Percentiles rank a stretch among this genome's conserved stretches.
Conservation (phyloP, 2,888 invertebrate species). For the Megamerina dolium region DNA sequence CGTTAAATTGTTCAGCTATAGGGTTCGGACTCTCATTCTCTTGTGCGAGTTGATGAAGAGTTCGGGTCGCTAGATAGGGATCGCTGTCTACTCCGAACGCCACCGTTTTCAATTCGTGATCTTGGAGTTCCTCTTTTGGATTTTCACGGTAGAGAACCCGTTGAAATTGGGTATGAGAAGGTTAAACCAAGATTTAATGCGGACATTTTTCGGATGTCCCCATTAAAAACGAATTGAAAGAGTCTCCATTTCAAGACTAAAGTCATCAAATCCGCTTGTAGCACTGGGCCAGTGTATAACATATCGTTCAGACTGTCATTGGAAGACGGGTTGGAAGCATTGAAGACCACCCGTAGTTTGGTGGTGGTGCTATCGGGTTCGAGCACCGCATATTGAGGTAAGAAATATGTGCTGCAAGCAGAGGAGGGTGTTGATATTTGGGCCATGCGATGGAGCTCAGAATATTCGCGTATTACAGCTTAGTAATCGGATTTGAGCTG, state of each 20-base stretch:
- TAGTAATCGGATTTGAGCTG: too few species aligned
- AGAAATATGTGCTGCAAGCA: too few species aligned
- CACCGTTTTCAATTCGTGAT: constrained; percentile 14
- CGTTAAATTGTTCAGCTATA: too few species aligned
- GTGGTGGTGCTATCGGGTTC: constrained; percentile 15
- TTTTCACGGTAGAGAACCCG: constrained; percentile 15
- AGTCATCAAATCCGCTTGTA: too few species aligned
- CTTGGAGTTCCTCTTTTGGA: constrained; percentile 1
- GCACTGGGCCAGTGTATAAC: constrained; percentile 13
- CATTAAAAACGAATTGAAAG: too few species aligned
- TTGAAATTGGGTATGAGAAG: too few species aligned
- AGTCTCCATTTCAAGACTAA: too few species aligned
- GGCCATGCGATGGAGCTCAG: too few species aligned
- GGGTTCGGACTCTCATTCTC: constrained; percentile 8
- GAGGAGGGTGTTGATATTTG: too few species aligned
- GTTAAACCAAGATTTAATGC: too few species aligned
- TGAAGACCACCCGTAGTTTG: constrained; percentile 20
- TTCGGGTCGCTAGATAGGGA: constrained; percentile 18
- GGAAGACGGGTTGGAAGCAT: constrained; percentile 14
- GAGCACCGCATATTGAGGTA: constrained; percentile 20
- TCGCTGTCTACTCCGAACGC: constrained; percentile 21
- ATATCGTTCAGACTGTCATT: constrained; percentile 17
- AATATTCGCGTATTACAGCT: too few species aligned
- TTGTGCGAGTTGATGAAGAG: constrained; percentile 10
- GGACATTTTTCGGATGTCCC: too few species aligned